These are phyloP conservation scores for Pachliopta kotzebuea DNA, from an alignment of 2,888 invertebrate species.

Conservation along the genomic window DNA sequence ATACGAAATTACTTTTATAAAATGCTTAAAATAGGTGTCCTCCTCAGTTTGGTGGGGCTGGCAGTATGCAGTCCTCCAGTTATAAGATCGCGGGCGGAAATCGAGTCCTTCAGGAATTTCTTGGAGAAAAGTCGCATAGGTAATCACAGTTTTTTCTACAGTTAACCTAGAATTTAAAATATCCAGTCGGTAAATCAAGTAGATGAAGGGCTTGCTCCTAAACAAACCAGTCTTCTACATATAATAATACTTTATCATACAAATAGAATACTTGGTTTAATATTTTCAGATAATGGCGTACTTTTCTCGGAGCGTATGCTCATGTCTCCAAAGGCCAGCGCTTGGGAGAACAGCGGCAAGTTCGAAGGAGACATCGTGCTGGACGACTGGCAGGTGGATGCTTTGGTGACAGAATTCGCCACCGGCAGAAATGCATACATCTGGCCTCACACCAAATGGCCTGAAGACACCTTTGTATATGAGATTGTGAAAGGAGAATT, in stretches of 20 bases:
- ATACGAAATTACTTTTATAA: not conserved
- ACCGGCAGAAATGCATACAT: conserved; percentile 59
- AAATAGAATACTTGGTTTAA: not conserved
- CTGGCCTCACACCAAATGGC: conserved; percentile 62
- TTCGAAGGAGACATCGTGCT: conserved; percentile 66
- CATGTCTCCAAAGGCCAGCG: conserved; percentile 41
- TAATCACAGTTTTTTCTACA: conserved; percentile 6
- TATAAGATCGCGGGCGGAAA: conserved; percentile 50
- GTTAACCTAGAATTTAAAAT: too few relatives aligned
- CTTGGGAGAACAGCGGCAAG: conserved; percentile 63
- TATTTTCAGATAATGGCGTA: conserved; percentile 42
- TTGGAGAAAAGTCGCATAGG: conserved; percentile 45
- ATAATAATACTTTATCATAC: not conserved
- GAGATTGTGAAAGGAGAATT: conserved; percentile 60
- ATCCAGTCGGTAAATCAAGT: too few relatives aligned
- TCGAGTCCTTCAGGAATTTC: conserved; percentile 56
- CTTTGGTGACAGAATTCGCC: conserved; percentile 53
- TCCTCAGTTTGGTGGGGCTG: conserved; percentile 43
- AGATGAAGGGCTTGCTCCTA: too few relatives aligned
- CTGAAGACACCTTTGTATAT: conserved; percentile 58
- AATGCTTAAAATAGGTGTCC: conserved; percentile 49
- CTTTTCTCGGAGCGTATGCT: conserved; percentile 40
- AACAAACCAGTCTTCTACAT: not conserved
- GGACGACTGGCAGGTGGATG: conserved; percentile 59
- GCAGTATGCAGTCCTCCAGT: conserved; percentile 49